A percentile compares a stretch with the other conserved stretches of the same genome.
phyloP scores from a whole-genome alignment of 2,797 vertebrate species.

The Knipowitschia caucasica region DNA sequence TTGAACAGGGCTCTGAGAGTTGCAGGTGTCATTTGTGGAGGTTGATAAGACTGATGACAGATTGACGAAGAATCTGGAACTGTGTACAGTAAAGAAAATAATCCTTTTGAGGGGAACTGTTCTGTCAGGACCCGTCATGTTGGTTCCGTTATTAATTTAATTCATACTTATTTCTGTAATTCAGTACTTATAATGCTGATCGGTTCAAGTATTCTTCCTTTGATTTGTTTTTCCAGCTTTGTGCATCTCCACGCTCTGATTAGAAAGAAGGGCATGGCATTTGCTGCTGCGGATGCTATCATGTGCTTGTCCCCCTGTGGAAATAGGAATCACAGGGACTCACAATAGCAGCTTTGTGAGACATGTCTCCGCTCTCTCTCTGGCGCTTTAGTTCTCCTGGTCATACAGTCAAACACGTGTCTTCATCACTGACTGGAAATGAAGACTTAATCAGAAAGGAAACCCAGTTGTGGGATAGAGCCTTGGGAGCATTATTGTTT shows the following conservation, averaged over 20 bases:
- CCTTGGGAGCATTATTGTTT: too few species aligned
- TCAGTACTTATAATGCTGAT: not conserved
- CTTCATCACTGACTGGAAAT: slow-evolving; percentile 30
- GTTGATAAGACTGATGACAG: too few species aligned
- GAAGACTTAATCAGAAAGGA: slow-evolving; percentile 2
- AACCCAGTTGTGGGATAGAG: too few species aligned
- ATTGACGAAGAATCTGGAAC: too few species aligned
- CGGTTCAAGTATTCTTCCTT: not conserved
- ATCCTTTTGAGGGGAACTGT: too few species aligned
- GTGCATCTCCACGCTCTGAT: slow-evolving; percentile 24
- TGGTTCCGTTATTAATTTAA: too few species aligned
- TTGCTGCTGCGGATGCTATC: slow-evolving; percentile 35
- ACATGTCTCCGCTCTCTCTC: slow-evolving; percentile 26
- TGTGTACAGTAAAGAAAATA: too few species aligned
- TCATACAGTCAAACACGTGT: slow-evolving; percentile 56
- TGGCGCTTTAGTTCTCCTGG: slow-evolving; percentile 18
- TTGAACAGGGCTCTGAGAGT: too few species aligned
- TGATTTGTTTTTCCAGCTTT: slow-evolving; percentile 26
- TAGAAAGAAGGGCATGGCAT: not conserved
- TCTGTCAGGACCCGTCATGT: too few species aligned
- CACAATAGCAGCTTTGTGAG: slow-evolving; percentile 58
- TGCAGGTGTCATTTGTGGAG: too few species aligned
- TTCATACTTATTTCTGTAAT: too few species aligned
- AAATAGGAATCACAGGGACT: slow-evolving; percentile 33
- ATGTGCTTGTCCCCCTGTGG: slow-evolving; percentile 51